These are phyloP conservation scores for Serrognathus titanus DNA, from an alignment of 2,888 invertebrate genomes.

Conservation along the genomic window DNA sequence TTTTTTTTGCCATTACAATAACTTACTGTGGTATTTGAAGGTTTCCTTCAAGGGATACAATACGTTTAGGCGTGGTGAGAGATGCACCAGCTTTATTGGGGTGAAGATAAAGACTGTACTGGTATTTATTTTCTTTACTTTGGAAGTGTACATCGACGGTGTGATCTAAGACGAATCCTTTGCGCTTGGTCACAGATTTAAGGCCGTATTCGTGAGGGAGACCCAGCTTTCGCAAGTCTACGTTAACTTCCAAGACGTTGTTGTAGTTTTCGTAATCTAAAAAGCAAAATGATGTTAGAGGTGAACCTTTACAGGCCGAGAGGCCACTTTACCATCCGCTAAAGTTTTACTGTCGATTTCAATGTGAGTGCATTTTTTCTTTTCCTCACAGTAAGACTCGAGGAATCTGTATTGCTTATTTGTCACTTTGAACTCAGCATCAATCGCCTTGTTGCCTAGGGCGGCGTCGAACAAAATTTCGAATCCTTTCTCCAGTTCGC, in stretches of 20 bases:
- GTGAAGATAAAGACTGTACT: conserved; percentile 63
- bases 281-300: conserved; percentile 49
- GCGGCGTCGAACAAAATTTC: conserved; percentile 65
- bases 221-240: conserved; percentile 72
- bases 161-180: conserved; percentile 61
- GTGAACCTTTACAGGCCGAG: background rate
- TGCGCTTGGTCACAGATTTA: conserved; percentile 60
- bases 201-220: conserved; percentile 72
- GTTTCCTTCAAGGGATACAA: conserved; percentile 60
- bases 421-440: conserved; percentile 67
- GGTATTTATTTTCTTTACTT: conserved; percentile 68
- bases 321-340: conserved; percentile 33
- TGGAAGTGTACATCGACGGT: conserved; percentile 70
- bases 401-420: conserved; percentile 69
- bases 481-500: conserved; percentile 37
- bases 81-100: conserved; percentile 63
- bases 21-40: conserved; percentile 24
- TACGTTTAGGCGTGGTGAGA: conserved; percentile 65
- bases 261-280: conserved; percentile 49
- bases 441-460: conserved; percentile 67
- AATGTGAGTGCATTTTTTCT: conserved; percentile 73
- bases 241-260: conserved; percentile 61
- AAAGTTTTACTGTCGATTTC: conserved; percentile 62
- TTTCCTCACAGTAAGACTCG: conserved; percentile 73
- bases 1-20: background rate